Evolutionary conservation across 1,140 invertebrate genomes (phyloP).

Genomic region (Drosophila navojoa): DNA sequence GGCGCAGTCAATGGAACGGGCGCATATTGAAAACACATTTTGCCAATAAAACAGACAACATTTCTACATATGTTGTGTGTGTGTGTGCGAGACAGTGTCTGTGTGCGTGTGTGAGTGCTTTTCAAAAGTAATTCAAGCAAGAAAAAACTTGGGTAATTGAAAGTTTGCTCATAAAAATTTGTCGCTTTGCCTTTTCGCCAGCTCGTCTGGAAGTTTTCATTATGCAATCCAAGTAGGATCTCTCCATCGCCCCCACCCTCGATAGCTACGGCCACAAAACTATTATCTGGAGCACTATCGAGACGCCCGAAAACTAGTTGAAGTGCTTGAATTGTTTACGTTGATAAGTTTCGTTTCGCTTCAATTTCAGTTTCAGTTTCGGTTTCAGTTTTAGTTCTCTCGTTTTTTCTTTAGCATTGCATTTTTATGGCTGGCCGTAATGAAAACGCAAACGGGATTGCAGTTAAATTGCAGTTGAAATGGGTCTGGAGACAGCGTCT

Average conservation of each 20-base stretch:
- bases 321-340: constrained; percentile 78
- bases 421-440: constrained; percentile 69
- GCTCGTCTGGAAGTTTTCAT: constrained; percentile 67
- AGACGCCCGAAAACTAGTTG: constrained; percentile 76
- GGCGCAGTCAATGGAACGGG: constrained; percentile 6
- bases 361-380: constrained; percentile 6
- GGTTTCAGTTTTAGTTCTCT: not conserved
- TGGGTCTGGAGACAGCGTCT: constrained; percentile 24
- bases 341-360: constrained; percentile 64
- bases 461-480: constrained; percentile 79
- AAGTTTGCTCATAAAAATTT: constrained; percentile 82
- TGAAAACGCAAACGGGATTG: constrained; percentile 73
- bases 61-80: constrained; percentile 30
- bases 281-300: constrained; percentile 74
- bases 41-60: constrained; percentile 9
- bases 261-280: not conserved
- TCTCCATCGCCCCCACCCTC: not conserved
- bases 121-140: constrained; percentile 80
- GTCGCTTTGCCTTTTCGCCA: constrained; percentile 59
- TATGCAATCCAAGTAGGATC: constrained; percentile 48
- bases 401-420: constrained; percentile 23
- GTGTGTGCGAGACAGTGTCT: constrained; percentile 2
- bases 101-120: constrained; percentile 41
- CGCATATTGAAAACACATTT: constrained; percentile 36
- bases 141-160: constrained; percentile 81